Evolutionary conservation across 2,797 vertebrate genomes (phyloP).

Genomic region (Lophura swinhoii): DNA sequence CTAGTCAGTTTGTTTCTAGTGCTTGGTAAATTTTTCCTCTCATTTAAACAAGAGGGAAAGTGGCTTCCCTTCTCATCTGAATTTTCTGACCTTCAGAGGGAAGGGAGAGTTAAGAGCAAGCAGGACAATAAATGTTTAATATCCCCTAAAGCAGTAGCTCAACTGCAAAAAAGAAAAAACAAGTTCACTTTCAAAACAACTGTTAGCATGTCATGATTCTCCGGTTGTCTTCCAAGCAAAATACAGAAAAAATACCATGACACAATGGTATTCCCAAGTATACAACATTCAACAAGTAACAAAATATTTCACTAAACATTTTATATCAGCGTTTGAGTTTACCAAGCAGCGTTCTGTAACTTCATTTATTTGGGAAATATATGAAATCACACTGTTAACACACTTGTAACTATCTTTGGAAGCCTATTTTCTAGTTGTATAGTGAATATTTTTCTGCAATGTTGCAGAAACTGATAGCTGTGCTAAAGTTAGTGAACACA

Average conservation of each 20-base stretch:
- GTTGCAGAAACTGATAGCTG: conserved; percentile 72
- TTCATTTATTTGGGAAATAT: conserved; percentile 67
- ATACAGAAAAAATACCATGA: conserved; percentile 32
- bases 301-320: conserved; percentile 61
- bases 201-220: conserved; percentile 26
- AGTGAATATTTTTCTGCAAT: conserved; percentile 73
- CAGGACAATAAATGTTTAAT: conserved; percentile 50
- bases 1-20: conserved; percentile 21
- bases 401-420: conserved; percentile 75
- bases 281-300: conserved; percentile 45
- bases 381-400: conserved; percentile 72
- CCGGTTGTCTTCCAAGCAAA: conserved; percentile 50
- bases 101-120: conserved; percentile 63
- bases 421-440: conserved; percentile 73
- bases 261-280: conserved; percentile 43
- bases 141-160: conserved; percentile 60
- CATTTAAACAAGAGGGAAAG: conserved; percentile 17
- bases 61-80: conserved; percentile 3
- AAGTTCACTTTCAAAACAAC: neutral
- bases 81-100: neutral
- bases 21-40: conserved; percentile 4
- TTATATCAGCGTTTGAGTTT: conserved; percentile 60
- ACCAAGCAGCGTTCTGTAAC: conserved; percentile 66
- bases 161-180: neutral
- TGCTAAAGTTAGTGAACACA: conserved; percentile 78